Conservation (phyloP, 2,113 vertebrate genomes). For the Forbesichthys agassizii region DNA sequence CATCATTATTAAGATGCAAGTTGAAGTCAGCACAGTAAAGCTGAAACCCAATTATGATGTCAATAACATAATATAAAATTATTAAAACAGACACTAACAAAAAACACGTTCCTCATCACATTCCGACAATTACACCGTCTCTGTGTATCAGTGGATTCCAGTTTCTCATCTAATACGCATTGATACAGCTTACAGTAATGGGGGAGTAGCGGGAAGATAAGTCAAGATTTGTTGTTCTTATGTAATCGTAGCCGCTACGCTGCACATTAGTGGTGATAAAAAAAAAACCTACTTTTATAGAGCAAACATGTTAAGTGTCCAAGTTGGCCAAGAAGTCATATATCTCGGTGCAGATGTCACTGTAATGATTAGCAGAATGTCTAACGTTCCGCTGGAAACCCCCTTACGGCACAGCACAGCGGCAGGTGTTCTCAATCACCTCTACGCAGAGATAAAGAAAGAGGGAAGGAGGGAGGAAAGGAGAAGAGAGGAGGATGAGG, state of each 20-base stretch:
- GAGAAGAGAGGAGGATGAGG: neutral
- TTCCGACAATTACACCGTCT: no score
- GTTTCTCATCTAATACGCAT: conserved; percentile 2
- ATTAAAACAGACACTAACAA: no score
- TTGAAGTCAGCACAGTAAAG: neutral
- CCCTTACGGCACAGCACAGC: conserved; percentile 51
- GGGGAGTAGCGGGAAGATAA: neutral
- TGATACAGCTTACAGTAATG: conserved; percentile 22
- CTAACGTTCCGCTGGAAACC: conserved; percentile 73
- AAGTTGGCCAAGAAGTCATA: conserved; percentile 38
- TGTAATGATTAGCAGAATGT: conserved; percentile 69
- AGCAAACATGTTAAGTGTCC: conserved; percentile 12
- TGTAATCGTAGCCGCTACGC: neutral
- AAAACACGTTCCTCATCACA: no score
- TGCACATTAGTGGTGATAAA: conserved; percentile 46
- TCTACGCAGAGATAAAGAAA: conserved; percentile 37
- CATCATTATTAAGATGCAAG: no score
- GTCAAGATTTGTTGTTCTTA: no score
- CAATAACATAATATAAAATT: no score
- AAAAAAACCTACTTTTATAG: conserved; percentile 37
- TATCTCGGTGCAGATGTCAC: conserved; percentile 60
- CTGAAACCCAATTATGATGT: no score
- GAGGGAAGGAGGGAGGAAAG: conserved; percentile 5
- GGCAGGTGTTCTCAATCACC: conserved; percentile 64
- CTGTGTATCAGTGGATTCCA: no score